Evolutionary conservation across 37 sponge, comb jelly and placozoan genomes (phyloP), one percentile per base, ranked within the genome.

Genomic region (Spongilla lacustris): DNA sequence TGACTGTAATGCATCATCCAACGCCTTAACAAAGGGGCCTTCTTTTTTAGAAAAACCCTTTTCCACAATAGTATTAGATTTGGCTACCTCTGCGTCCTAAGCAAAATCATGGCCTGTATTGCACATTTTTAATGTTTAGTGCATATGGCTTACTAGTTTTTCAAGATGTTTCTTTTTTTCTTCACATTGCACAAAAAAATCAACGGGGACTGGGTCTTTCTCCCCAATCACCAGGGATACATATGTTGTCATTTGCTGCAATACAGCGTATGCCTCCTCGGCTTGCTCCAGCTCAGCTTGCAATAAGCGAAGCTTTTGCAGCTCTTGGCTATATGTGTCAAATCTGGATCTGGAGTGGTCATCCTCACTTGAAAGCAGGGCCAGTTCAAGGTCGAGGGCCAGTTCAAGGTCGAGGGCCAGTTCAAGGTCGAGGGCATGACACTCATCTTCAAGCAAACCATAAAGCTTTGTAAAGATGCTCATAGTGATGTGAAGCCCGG

Each of bases 401-500:
- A n/a, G 76, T 28, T 75, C 35, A 30, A 75, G 76, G 30, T 75
- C 76, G 4, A 32, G 24, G 31, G 76, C 35, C 11, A 75, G 76
- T 28, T 75, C 35, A 30, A 75, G 76, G 30, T 75, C 76, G 4
- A 75, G 35, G 34, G n/a, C 24, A 36, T 75, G 76, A 32, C 76
- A 75, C 29, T 28, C 76, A n/a, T 75, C 76, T 32, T 75, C 76
- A 35, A 75, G 35, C n/a, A 69, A 69, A 9, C 71, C 28, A 25
- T 28, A 69, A 25, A 69, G 71, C 27, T 28, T 5, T 5, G 28
- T 35, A 32, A 34, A 32, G n/a, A 32, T 75, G 29, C 76, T 31
- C 24, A 75, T 13, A 30, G 76, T 75, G 35, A 75, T 75, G 76
- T 75, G 76, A 24, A 75, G 30, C 24, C 76, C 76, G 6, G 76